phyloP scores from a whole-genome alignment of 2,888 invertebrate species.

The Patella caerulea region DNA sequence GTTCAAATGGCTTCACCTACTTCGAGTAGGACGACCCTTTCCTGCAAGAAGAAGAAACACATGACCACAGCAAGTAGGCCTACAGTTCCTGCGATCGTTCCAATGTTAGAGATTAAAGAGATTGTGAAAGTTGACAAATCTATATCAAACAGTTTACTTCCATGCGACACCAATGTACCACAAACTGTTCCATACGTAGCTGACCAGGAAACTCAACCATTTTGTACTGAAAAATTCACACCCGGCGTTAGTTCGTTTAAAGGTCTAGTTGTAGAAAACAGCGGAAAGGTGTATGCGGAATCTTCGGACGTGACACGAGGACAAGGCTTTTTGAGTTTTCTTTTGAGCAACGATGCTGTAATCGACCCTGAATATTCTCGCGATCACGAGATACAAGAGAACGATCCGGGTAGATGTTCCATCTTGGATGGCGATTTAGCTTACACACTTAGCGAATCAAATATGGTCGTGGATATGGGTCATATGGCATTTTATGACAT shows the following conservation, averaged over 20 bases:
- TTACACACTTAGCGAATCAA: conserved; percentile 1
- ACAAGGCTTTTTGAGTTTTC: neutral
- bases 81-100: too few species aligned
- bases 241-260: neutral
- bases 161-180: too few species aligned
- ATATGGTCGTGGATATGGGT: neutral
- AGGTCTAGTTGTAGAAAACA: neutral
- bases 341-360: neutral
- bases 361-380: neutral
- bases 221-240: too few species aligned
- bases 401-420: neutral
- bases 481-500: neutral
- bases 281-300: neutral
- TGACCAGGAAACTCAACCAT: too few species aligned
- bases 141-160: too few species aligned
- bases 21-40: too few species aligned
- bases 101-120: too few species aligned
- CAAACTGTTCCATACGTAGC: too few species aligned
- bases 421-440: neutral
- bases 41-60: too few species aligned
- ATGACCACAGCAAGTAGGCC: too few species aligned
- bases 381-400: neutral
- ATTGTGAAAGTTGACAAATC: too few species aligned
- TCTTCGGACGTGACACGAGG: neutral
- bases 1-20: too few species aligned